Evolutionary conservation across 2,888 invertebrate genomes (phyloP), one percentile per base, ranked within the genome.

Genomic region (Drosophila flavopinicola): DNA sequence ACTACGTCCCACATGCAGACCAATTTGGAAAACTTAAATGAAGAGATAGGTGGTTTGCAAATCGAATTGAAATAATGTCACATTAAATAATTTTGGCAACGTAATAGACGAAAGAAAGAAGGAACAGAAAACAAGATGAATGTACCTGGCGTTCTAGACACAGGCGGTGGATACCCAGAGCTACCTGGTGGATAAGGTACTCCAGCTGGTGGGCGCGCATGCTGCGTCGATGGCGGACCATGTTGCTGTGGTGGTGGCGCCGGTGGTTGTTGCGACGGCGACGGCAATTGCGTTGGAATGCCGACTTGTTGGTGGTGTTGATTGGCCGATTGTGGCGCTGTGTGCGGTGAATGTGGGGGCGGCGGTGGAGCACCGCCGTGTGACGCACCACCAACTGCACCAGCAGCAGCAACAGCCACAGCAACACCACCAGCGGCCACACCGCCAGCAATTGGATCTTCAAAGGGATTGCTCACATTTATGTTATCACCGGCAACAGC

Each of bases 401-500:
- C 66, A 54, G 35, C 64, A 60, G 38, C 57, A 70, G 52, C 74
- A 69, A 27, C 54, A 48, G 51, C 54, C 47, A 56, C 76, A 60
- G 74, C 58, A 59, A 56, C 77, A 58, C 72, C 65, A 52, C 58
- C 73, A 48, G 85, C 68, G 49, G 58, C 60, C 48, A 56, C 77
- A 67, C 75, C 78, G 53, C 83, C 88, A 83, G 88, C 89, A 79
- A 91, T 91, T 75, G 93, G 93, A 93, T 96, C 96, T 92, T 96
- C 96, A 93, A 96, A 96, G 85, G 96, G 96, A 93, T 96, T 96
- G 92, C 95, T 95, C 92, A 95, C 95, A 93, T 93, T 95, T 91
- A 96, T 94, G 93, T 95, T 95, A 94, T 95, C 95, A 89, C 92
- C 92, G 88, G 92, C 92, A 82, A 88, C 84, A 83, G 85, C 76